Conservation (phyloP, 2,797 vertebrate species). For the Tapera naevia region DNA sequence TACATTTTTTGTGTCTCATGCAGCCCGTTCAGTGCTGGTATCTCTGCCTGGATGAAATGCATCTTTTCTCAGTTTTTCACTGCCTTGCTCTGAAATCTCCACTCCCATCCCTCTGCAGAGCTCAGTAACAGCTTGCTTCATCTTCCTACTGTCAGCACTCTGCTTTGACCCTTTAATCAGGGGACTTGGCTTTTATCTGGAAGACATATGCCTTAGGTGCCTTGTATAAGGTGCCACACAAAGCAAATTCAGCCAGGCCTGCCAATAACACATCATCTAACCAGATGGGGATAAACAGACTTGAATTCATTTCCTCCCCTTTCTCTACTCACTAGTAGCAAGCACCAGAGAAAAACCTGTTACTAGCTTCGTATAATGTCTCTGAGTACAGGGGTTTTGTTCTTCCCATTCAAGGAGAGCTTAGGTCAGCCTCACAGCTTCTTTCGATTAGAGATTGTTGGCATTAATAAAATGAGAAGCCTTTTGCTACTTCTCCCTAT, state of each 20-base stretch:
- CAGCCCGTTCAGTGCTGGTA: neutral
- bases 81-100: slow-evolving; percentile 61
- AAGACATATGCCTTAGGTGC: slow-evolving; percentile 64
- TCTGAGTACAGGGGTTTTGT: neutral
- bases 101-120: slow-evolving; percentile 42
- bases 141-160: slow-evolving; percentile 67
- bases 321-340: slow-evolving; percentile 32
- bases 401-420: neutral
- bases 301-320: slow-evolving; percentile 63
- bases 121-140: slow-evolving; percentile 63
- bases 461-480: slow-evolving; percentile 11
- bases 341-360: slow-evolving; percentile 54
- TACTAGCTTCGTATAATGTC: slow-evolving; percentile 3
- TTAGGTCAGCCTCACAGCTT: slow-evolving; percentile 15
- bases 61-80: slow-evolving; percentile 51
- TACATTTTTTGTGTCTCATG: neutral
- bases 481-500: neutral
- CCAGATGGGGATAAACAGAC: slow-evolving; percentile 67
- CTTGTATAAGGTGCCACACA: slow-evolving; percentile 59
- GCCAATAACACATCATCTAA: slow-evolving; percentile 65
- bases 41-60: slow-evolving; percentile 20
- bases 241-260: slow-evolving; percentile 61
- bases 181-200: slow-evolving; percentile 61
- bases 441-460: neutral
- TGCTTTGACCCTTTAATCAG: slow-evolving; percentile 68